Evolutionary conservation across 2,113 vertebrate species (phyloP), one percentile per base, ranked within the genome.

Genomic region (Phalacrocorax carbo): DNA sequence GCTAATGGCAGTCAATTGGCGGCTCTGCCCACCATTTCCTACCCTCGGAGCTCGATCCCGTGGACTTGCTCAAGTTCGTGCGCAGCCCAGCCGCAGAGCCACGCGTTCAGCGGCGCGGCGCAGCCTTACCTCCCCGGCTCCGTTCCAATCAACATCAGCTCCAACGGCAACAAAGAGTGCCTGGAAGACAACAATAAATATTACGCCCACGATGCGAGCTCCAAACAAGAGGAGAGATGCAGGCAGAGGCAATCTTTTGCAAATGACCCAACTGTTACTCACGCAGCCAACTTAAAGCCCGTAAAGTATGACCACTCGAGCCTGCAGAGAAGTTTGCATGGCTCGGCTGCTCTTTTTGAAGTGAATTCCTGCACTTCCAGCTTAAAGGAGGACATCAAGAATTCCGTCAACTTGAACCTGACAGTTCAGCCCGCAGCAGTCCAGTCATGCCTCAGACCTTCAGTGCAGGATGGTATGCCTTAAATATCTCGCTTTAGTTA

Each of bases 1-100:
- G 98, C 99, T 65, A 99, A 99, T 98, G 99, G 99, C 97, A 98
- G 98, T 95, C 99, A 99, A 90, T 96, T 99, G 97, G 98, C 99
- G 87, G 98, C 98, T 92, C 98, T 99, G 96, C 98, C 99, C 83
- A 98, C 98, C 97, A 97, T 99, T 93, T 98, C 99, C 21, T 99
- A 99, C 96, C 98, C 98, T 83, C 98, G 99, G 96, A 98, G 98
- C 97, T 98, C 99, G 94, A 98, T 99, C 96, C 99, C 99, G 58
- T 99, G 99, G 99, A 98, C 98, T 95, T 97, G 98, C 95, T 97
- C 98, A 94, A 98, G 98, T 97, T 98, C 98, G 97, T 97, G 98
- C 15, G 98, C 99, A 94, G 96, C 98, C 96, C 98, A 98, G 98
- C 96, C 98, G 86, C 98, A 98, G 97, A 97, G 97, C 97, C 98